phyloP scores from a whole-genome alignment of 1,140 invertebrate genomes.

The Elymnias hypermnestra region DNA sequence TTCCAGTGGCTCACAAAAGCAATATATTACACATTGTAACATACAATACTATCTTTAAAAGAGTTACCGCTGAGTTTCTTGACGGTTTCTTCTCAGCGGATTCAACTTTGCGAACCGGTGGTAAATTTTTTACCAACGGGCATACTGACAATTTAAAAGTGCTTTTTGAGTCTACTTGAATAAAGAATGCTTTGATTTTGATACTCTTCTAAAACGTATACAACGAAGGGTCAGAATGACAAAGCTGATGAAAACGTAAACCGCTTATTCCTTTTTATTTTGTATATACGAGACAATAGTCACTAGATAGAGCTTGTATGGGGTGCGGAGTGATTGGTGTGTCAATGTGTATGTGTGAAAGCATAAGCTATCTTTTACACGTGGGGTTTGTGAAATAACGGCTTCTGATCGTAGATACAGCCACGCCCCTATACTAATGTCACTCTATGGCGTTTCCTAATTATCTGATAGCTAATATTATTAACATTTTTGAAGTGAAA shows the following conservation, averaged over 20 bases:
- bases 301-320: slow-evolving; percentile 28
- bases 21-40: too few relatives aligned
- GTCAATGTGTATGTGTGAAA: slow-evolving; percentile 21
- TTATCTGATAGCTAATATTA: too few relatives aligned
- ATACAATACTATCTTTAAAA: too few relatives aligned
- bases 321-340: slow-evolving; percentile 44
- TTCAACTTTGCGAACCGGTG: too few relatives aligned
- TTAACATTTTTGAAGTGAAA: too few relatives aligned
- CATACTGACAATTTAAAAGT: too few relatives aligned
- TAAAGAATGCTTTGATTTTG: too few relatives aligned
- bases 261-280: slow-evolving; percentile 64
- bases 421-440: slow-evolving; percentile 12
- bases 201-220: slow-evolving; percentile 6
- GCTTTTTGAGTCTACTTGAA: too few relatives aligned
- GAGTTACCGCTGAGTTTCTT: too few relatives aligned
- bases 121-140: too few relatives aligned
- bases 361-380: slow-evolving; percentile 27
- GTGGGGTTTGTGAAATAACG: slow-evolving; percentile 24
- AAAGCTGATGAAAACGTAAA: slow-evolving; percentile 68
- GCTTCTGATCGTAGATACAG: not conserved
- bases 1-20: too few relatives aligned
- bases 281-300: slow-evolving; percentile 46
- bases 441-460: not conserved
- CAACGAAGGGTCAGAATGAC: slow-evolving; percentile 35
- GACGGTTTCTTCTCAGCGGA: too few relatives aligned